A percentile compares a stretch with the other conserved stretches of the same genome.
Conservation (phyloP, 2,797 vertebrate species). For the Macrochelys suwanniensis region DNA sequence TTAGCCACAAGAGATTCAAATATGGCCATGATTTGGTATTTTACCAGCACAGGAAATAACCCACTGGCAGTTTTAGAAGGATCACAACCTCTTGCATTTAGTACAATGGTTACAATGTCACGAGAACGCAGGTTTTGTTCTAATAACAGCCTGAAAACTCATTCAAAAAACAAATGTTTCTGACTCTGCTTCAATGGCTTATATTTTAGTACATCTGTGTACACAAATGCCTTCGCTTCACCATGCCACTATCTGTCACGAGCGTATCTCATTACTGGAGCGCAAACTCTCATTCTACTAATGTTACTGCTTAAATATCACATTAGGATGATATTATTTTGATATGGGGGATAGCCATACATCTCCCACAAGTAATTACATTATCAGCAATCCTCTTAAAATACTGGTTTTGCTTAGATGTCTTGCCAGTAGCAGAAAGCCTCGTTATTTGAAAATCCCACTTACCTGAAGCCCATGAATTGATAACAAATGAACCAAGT, state of each 20-base stretch:
- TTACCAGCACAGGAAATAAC: not conserved
- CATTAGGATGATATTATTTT: conserved; percentile 44
- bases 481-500: conserved; percentile 47
- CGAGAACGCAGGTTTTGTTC: conserved; percentile 2
- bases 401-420: conserved; percentile 46
- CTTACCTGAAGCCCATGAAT: conserved; percentile 10
- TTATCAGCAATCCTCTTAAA: conserved; percentile 61
- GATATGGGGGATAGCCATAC: not conserved
- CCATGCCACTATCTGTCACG: not conserved
- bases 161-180: conserved; percentile 4
- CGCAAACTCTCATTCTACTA: not conserved
- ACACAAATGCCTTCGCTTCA: conserved; percentile 27
- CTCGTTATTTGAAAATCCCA: conserved; percentile 40
- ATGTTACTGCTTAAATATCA: conserved; percentile 25
- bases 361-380: conserved; percentile 37
- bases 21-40: not conserved
- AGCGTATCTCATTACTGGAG: conserved; percentile 28
- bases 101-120: not conserved
- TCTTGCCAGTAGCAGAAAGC: conserved; percentile 55
- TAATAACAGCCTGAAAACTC: conserved; percentile 3
- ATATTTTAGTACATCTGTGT: too few species aligned
- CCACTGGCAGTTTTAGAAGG: not conserved
- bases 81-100: not conserved
- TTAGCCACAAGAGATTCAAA: not conserved
- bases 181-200: conserved; percentile 22